These are phyloP conservation scores for Drosophila pseudotakahashii DNA, from an alignment of 2,888 invertebrate genomes.

Conservation along the genomic window DNA sequence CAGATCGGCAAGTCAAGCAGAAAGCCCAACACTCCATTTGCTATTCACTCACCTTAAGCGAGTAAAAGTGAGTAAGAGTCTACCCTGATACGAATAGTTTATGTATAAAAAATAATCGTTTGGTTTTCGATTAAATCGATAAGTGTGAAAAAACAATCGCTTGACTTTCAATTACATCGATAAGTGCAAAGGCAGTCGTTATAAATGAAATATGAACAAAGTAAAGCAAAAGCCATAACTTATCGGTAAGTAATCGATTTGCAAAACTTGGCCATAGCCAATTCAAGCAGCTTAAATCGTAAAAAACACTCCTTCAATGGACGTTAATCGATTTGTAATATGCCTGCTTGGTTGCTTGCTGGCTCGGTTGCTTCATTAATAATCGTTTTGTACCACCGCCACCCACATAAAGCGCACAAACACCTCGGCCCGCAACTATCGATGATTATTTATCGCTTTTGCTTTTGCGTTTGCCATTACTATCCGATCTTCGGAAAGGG, in stretches of 20 bases:
- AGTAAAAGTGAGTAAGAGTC: not conserved
- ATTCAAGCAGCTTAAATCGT: slow-evolving; percentile 11
- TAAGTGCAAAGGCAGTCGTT: not conserved
- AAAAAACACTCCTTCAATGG: slow-evolving; percentile 17
- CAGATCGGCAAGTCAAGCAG: not conserved
- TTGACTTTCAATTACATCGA: not conserved
- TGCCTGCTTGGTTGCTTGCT: not conserved
- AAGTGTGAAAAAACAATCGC: not conserved
- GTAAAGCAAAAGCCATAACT: slow-evolving; percentile 9
- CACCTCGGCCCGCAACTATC: slow-evolving; percentile 22
- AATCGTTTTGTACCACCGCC: slow-evolving; percentile 38
- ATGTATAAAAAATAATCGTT: not conserved
- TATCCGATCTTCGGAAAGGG: not conserved
- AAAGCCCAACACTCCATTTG: not conserved
- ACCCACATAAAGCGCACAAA: slow-evolving; percentile 34
- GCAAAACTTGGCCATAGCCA: slow-evolving; percentile 5
- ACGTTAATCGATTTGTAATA: slow-evolving; percentile 43
- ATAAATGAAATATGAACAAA: too few relatives aligned
- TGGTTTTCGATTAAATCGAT: not conserved
- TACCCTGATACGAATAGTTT: too few relatives aligned
- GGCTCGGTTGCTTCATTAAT: slow-evolving; percentile 26
- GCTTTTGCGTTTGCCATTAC: slow-evolving; percentile 3
- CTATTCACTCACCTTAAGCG: not conserved
- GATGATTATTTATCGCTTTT: slow-evolving; percentile 38
- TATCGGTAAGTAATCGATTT: slow-evolving; percentile 23